A percentile compares a stretch with the other conserved stretches of the same genome.
These are phyloP conservation scores for Vicugna pacos DNA, from an alignment of 2,113 vertebrate species.

Conservation along the genomic window DNA sequence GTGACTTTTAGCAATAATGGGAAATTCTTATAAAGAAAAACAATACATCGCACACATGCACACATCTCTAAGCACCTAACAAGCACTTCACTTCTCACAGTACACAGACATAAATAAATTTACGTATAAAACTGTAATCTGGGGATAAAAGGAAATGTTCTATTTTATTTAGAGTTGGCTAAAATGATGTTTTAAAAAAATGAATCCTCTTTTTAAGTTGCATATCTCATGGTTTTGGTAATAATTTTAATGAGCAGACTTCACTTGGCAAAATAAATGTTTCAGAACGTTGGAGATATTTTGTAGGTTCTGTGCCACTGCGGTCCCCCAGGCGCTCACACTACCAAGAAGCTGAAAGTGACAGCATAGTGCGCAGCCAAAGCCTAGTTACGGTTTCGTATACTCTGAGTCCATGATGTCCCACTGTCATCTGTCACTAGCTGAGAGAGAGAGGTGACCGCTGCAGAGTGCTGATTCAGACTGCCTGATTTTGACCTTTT, in stretches of 20 bases:
- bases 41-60: background rate
- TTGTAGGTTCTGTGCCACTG: background rate
- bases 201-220: background rate
- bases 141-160: background rate
- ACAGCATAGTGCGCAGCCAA: background rate
- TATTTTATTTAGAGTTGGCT: constrained; percentile 6
- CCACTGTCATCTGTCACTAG: background rate
- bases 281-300: constrained; percentile 21
- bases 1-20: constrained; percentile 38
- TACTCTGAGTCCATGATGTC: background rate
- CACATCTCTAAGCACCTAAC: background rate
- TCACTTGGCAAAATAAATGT: constrained; percentile 51
- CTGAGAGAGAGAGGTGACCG: background rate
- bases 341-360: background rate
- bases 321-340: background rate
- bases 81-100: background rate
- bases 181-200: background rate
- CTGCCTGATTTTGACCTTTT: background rate
- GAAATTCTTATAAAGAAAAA: constrained; percentile 17
- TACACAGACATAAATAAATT: background rate
- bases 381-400: background rate
- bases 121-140: background rate
- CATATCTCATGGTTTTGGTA: background rate
- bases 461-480: background rate
- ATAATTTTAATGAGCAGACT: constrained; percentile 24